A percentile compares a stretch with the other conserved stretches of the same genome.
These are phyloP conservation scores for Dinoponera quadriceps DNA, from an alignment of 1,140 invertebrate genomes.

Conservation along the genomic window DNA sequence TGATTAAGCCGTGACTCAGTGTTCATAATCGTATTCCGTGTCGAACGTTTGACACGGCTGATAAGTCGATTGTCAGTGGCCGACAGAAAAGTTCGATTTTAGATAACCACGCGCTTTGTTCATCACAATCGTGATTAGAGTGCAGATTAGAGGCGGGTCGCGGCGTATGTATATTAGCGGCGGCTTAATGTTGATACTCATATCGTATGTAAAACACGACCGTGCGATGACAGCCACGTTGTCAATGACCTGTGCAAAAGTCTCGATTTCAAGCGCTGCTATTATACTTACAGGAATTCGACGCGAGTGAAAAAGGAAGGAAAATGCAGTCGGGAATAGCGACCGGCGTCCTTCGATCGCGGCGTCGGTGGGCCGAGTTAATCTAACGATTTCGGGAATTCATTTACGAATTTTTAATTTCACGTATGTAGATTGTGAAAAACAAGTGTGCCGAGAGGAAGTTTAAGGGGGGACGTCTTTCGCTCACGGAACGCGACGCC, in stretches of 20 bases:
- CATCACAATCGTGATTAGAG: constrained; percentile 57
- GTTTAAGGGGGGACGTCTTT: background rate
- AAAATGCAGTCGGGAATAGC: background rate
- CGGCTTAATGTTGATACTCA: constrained; percentile 48
- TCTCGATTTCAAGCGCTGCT: constrained; percentile 29
- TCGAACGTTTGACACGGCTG: constrained; percentile 50
- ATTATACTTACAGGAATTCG: background rate
- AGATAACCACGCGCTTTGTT: constrained; percentile 59
- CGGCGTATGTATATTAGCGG: constrained; percentile 29
- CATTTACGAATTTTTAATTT: background rate
- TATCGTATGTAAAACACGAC: constrained; percentile 58
- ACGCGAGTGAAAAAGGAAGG: background rate
- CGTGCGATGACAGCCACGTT: constrained; percentile 46
- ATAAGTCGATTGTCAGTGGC: constrained; percentile 56
- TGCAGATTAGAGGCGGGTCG: constrained; percentile 37
- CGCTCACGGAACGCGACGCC: background rate
- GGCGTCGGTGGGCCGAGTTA: background rate
- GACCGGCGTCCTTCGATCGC: background rate
- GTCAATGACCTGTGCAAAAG: constrained; percentile 52
- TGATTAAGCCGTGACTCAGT: constrained; percentile 55
- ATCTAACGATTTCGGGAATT: background rate
- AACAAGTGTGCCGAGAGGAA: background rate
- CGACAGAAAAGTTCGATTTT: constrained; percentile 60
- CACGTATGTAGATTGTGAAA: background rate
- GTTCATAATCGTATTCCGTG: constrained; percentile 50